A percentile compares a stretch with the other conserved stretches of the same genome.
Evolutionary conservation across 2,797 vertebrate genomes (phyloP).

Genomic region (Poeciliopsis gracilis): DNA sequence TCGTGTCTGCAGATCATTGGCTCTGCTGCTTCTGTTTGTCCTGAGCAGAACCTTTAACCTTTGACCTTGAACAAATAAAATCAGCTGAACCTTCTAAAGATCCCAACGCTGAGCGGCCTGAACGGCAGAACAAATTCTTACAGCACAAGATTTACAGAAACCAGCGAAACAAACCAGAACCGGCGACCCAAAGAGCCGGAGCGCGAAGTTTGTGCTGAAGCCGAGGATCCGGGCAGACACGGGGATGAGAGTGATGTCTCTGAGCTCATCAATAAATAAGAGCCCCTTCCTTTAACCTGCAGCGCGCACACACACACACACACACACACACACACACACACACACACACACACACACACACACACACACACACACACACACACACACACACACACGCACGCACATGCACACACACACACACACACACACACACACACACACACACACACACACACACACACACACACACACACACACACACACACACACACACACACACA

Average conservation of each 20-base stretch:
- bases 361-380: conserved; percentile 24
- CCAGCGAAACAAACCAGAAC: conserved; percentile 9
- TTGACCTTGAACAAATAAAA: neutral
- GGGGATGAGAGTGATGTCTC: conserved; percentile 24
- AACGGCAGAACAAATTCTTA: neutral
- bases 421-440: too few species aligned
- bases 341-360: conserved; percentile 23
- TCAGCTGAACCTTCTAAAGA: neutral
- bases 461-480: conserved; percentile 24
- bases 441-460: neutral
- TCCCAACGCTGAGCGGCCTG: neutral
- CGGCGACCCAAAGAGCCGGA: conserved; percentile 30
- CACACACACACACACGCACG: conserved; percentile 33
- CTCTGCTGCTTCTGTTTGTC: conserved; percentile 1
- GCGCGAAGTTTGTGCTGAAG: conserved; percentile 15
- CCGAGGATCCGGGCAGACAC: conserved; percentile 33
- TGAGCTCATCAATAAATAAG: conserved; percentile 28
- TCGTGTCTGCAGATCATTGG: conserved; percentile 31
- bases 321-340: conserved; percentile 30
- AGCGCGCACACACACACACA: conserved; percentile 21
- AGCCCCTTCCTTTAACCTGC: conserved; percentile 1
- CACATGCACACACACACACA: neutral
- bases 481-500: conserved; percentile 33
- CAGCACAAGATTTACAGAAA: neutral
- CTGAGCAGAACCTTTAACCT: neutral